Conservation (phyloP, 2,797 vertebrate genomes). For the Molossus molossus region DNA sequence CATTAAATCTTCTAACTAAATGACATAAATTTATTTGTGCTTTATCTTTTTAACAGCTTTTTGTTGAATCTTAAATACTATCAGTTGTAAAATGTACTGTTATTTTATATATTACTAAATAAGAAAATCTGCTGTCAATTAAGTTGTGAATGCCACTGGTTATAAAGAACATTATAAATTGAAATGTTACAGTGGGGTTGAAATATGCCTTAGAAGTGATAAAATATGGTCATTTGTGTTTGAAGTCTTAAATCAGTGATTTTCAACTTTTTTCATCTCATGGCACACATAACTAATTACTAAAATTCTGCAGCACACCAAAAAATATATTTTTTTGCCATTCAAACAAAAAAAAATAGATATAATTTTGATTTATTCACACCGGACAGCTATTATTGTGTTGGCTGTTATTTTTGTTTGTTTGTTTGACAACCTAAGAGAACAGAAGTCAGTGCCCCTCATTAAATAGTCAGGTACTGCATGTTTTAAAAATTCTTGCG, state of each 20-base stretch:
- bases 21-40: conserved; percentile 16
- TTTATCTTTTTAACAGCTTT: conserved; percentile 38
- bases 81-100: neutral
- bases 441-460: neutral
- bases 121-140: conserved; percentile 31
- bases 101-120: conserved; percentile 29
- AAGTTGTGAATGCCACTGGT: conserved; percentile 1
- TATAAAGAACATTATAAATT: conserved; percentile 36
- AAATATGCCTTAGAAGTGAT: conserved; percentile 44
- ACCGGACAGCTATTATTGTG: neutral
- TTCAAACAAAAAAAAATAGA: neutral
- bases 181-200: neutral
- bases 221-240: conserved; percentile 54
- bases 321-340: neutral
- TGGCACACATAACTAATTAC: neutral
- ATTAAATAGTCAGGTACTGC: neutral
- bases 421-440: neutral
- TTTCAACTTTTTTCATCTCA: neutral
- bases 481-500: neutral
- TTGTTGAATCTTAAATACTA: conserved; percentile 23
- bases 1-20: conserved; percentile 53
- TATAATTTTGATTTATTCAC: neutral
- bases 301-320: neutral
- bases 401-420: neutral
- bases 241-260: neutral